Percentiles rank a stretch among this genome's conserved stretches.
Conservation (phyloP, 2,113 vertebrate species). For the Misgurnus mizolepis region DNA sequence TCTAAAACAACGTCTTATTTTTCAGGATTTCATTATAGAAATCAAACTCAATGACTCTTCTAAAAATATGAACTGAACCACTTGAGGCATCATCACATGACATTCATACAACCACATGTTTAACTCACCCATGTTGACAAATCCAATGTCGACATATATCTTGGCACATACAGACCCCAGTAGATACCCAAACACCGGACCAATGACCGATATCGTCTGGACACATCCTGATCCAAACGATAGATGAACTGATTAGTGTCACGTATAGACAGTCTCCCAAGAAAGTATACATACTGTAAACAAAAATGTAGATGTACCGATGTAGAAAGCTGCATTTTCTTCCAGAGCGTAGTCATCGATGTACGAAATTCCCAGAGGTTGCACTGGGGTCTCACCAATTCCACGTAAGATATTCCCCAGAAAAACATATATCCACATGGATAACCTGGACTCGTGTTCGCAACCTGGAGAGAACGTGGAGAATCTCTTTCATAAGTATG, state of each 20-base stretch:
- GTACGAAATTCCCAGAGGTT: conserved; percentile 83
- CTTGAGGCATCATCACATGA: neutral
- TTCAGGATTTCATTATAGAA: too few species aligned
- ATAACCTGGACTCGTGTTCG: conserved; percentile 73
- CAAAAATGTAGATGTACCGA: conserved; percentile 66
- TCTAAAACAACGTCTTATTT: too few species aligned
- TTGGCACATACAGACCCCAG: conserved; percentile 84
- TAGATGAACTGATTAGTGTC: conserved; percentile 11
- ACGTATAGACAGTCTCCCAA: neutral
- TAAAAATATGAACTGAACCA: neutral
- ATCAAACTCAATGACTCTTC: neutral
- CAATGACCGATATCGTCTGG: conserved; percentile 82
- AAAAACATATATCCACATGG: conserved; percentile 84
- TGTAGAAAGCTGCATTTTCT: conserved; percentile 82
- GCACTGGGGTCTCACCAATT: conserved; percentile 84
- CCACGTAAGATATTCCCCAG: conserved; percentile 84
- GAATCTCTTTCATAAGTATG: too few species aligned
- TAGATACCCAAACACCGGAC: conserved; percentile 86
- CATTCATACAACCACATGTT: neutral
- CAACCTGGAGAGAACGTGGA: conserved; percentile 68
- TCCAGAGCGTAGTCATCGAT: conserved; percentile 81
- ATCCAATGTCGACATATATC: conserved; percentile 85
- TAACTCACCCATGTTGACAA: conserved; percentile 80
- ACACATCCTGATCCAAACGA: conserved; percentile 74
- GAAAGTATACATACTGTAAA: neutral